These are phyloP conservation scores for Siniperca knerii DNA, from an alignment of 2,113 vertebrate species.

Conservation along the genomic window DNA sequence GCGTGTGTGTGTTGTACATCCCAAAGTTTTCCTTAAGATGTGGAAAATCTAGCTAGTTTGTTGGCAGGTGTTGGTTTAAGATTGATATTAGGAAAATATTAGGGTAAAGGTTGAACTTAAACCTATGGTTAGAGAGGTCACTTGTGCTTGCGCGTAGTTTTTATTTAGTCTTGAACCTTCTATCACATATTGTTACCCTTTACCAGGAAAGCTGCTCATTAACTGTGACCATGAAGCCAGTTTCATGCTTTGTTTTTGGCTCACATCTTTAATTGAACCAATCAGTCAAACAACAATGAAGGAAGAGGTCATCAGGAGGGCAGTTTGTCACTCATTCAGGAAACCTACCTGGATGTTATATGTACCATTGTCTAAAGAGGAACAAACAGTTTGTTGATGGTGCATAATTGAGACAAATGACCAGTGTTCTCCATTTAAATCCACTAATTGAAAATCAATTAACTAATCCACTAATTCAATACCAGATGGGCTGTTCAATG, in stretches of 20 bases:
- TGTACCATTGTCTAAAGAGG: background rate
- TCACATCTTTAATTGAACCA: constrained; percentile 13
- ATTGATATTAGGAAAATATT: background rate
- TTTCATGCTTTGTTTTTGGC: constrained; percentile 11
- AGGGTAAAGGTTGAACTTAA: background rate
- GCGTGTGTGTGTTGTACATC: background rate
- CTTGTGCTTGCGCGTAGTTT: background rate
- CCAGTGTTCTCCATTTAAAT: constrained; percentile 19
- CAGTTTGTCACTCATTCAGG: constrained; percentile 1
- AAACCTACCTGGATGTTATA: background rate
- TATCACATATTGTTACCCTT: background rate
- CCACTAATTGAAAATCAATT: constrained; percentile 54
- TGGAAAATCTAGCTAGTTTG: background rate
- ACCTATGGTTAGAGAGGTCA: background rate
- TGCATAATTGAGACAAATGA: constrained; percentile 46
- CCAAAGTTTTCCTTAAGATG: background rate
- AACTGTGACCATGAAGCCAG: constrained; percentile 24
- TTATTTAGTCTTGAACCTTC: constrained; percentile 16
- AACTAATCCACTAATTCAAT: constrained; percentile 33
- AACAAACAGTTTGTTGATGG: constrained; percentile 17
- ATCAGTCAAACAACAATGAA: background rate
- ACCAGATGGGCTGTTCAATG: constrained; percentile 13
- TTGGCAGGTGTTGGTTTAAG: background rate
- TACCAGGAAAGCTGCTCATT: constrained; percentile 35
- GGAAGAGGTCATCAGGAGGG: background rate